Evolutionary conservation across 2,888 invertebrate genomes (phyloP).

Genomic region (Xylophagus ater): DNA sequence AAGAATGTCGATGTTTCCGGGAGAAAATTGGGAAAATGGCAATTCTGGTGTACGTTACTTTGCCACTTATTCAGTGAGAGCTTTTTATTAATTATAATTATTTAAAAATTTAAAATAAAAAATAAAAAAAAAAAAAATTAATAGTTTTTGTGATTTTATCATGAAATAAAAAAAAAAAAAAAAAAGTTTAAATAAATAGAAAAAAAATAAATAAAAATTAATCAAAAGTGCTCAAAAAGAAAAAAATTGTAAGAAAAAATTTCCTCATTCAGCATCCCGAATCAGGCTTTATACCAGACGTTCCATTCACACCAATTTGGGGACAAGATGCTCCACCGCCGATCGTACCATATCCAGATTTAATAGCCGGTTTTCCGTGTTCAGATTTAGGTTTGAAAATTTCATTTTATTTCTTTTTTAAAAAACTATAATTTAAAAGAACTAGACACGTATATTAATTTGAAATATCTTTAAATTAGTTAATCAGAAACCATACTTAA

Average conservation of each 20-base stretch:
- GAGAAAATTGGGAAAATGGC: conserved; percentile 20
- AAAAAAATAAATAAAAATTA: conserved; percentile 2
- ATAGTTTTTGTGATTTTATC: not conserved
- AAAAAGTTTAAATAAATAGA: not conserved
- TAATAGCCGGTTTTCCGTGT: conserved; percentile 58
- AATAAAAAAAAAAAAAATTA: not conserved
- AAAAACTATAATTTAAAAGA: too few species aligned
- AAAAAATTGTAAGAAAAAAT: conserved; percentile 2
- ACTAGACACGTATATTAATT: too few species aligned
- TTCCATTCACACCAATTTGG: conserved; percentile 38
- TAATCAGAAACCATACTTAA: too few species aligned
- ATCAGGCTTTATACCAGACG: conserved; percentile 36
- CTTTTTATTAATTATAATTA: conserved; percentile 4
- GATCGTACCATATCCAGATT: conserved; percentile 53
- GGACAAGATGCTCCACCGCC: conserved; percentile 45
- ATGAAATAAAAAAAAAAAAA: conserved; percentile 3
- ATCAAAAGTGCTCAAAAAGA: not conserved
- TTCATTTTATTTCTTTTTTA: too few species aligned
- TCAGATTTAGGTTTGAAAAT: conserved; percentile 47
- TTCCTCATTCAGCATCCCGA: conserved; percentile 29
- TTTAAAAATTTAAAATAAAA: conserved; percentile 1
- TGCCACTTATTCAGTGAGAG: conserved; percentile 19
- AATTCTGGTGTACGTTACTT: conserved; percentile 20
- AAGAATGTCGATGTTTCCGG: conserved; percentile 20
- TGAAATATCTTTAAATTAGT: too few species aligned